Conservation (phyloP, 2,797 vertebrate species). For the Epinephelus coioides region DNA sequence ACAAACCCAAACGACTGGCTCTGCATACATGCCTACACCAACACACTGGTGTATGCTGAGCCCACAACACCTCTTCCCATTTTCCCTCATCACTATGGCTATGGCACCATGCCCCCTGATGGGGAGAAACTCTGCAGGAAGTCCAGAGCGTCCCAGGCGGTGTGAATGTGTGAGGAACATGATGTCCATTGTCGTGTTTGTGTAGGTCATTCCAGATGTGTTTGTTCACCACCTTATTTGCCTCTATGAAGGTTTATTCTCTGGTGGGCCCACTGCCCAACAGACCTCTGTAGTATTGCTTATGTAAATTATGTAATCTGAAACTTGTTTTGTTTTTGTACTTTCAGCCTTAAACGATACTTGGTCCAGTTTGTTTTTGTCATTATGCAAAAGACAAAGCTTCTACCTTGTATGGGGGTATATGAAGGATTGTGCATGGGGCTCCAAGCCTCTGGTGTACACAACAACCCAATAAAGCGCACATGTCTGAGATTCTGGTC, state of each 20-base stretch:
- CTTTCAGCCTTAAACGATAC: slow-evolving; percentile 94
- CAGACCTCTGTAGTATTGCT: slow-evolving; percentile 90
- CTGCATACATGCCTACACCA: slow-evolving; percentile 79
- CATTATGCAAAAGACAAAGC: slow-evolving; percentile 85
- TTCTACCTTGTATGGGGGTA: slow-evolving; percentile 83
- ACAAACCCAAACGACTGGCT: slow-evolving; percentile 88
- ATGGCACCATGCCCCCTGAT: slow-evolving; percentile 75
- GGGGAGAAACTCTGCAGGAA: slow-evolving; percentile 75
- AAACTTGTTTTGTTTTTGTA: slow-evolving; percentile 90
- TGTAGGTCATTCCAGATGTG: slow-evolving; percentile 92
- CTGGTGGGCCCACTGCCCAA: slow-evolving; percentile 68
- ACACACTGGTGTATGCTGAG: slow-evolving; percentile 77
- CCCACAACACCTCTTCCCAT: slow-evolving; percentile 69
- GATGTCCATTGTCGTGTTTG: slow-evolving; percentile 90
- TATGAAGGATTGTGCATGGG: slow-evolving; percentile 83
- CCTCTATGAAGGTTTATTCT: slow-evolving; percentile 90
- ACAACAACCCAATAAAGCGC: slow-evolving; percentile 96
- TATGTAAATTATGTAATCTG: slow-evolving; percentile 96
- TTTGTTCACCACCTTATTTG: slow-evolving; percentile 90
- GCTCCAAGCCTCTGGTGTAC: slow-evolving; percentile 86
- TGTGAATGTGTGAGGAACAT: slow-evolving; percentile 82
- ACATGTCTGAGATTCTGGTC: slow-evolving; percentile 89
- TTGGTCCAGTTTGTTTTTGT: slow-evolving; percentile 89
- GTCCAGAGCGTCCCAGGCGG: slow-evolving; percentile 69
- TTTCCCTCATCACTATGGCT: slow-evolving; percentile 78